phyloP scores from a whole-genome alignment of 1,140 invertebrate genomes.

The Apolygus lucorum region DNA sequence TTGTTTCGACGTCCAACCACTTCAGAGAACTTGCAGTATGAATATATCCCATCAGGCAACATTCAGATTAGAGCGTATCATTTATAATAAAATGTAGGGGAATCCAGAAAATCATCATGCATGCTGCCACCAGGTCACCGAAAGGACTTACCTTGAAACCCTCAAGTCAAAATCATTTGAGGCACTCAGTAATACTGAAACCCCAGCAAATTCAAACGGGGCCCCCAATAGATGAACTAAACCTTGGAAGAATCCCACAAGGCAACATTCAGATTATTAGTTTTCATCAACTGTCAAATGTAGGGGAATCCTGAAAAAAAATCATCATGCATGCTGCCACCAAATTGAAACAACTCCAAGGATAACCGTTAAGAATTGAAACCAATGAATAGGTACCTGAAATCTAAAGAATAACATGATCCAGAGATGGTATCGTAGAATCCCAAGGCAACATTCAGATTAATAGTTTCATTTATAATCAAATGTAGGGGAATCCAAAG shows the following conservation, averaged over 20 bases:
- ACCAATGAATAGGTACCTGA: background rate
- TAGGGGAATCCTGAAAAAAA: slow-evolving; percentile 1
- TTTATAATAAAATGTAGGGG: slow-evolving; percentile 13
- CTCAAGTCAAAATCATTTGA: too few species aligned
- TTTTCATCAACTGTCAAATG: background rate
- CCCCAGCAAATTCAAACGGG: too few species aligned
- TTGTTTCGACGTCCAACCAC: too few species aligned
- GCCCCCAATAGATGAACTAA: too few species aligned
- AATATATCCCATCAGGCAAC: too few species aligned
- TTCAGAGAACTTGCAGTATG: too few species aligned
- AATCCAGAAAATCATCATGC: slow-evolving; percentile 15
- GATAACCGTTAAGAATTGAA: background rate
- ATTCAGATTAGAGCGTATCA: too few species aligned
- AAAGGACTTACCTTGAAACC: too few species aligned
- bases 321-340: background rate
- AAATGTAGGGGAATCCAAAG: slow-evolving; percentile 16
- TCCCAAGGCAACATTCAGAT: background rate
- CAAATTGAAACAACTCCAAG: background rate
- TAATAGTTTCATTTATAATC: too few species aligned
- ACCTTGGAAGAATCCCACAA: background rate
- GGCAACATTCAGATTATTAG: background rate
- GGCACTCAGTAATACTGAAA: too few species aligned
- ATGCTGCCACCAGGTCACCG: background rate
- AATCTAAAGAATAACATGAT: background rate
- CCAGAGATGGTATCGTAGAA: background rate